phyloP scores from a whole-genome alignment of 2,113 vertebrate genomes.

The Pitta sordida region DNA sequence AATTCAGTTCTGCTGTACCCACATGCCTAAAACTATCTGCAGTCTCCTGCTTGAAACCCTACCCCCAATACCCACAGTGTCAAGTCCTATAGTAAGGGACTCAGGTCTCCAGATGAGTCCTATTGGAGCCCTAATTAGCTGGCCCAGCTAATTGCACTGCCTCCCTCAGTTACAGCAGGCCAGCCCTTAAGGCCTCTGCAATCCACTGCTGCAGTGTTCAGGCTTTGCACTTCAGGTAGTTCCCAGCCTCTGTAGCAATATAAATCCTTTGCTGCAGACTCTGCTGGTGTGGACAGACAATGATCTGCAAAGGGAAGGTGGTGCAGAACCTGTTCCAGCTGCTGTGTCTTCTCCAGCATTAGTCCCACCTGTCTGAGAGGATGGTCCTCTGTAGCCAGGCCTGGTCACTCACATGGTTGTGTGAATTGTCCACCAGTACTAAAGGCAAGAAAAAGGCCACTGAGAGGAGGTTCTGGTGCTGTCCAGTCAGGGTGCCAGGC shows the following conservation, averaged over 20 bases:
- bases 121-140: background rate
- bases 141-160: background rate
- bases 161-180: background rate
- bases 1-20: background rate
- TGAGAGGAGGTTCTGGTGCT: background rate
- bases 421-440: background rate
- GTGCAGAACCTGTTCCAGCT: background rate
- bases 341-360: background rate
- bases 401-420: accelerated
- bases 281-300: background rate
- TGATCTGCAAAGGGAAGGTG: background rate
- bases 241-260: background rate
- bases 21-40: background rate
- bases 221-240: background rate
- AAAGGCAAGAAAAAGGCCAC: background rate
- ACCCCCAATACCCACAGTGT: background rate
- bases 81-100: background rate
- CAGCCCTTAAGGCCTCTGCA: background rate
- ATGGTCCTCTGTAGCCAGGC: background rate
- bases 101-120: background rate
- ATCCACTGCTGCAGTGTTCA: accelerated
- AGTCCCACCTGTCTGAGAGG: background rate
- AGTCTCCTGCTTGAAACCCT: background rate
- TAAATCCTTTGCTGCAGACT: background rate
- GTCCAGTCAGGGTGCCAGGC: background rate